Evolutionary conservation across 2,797 vertebrate species (phyloP).

Genomic region (Cheirogaleus major): DNA sequence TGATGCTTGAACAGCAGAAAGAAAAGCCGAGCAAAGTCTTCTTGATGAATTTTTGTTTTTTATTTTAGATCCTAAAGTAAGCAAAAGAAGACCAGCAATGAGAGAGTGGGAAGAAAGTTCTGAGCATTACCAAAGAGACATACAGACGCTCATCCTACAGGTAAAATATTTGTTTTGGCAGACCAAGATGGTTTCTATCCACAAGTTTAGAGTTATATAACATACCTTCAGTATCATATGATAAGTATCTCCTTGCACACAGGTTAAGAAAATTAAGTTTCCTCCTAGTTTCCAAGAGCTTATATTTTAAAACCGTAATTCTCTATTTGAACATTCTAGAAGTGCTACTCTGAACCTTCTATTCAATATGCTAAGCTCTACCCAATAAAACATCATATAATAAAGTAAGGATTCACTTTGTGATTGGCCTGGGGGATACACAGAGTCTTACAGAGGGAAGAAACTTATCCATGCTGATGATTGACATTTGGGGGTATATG

Average conservation of each 20-base stretch:
- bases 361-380: not conserved
- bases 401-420: not conserved
- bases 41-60: constrained; percentile 57
- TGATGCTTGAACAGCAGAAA: not conserved
- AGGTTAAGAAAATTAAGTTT: not conserved
- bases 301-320: constrained; percentile 26
- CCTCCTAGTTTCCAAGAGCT: not conserved
- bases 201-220: not conserved
- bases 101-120: constrained; percentile 79
- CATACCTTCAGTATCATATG: not conserved
- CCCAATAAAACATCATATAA: not conserved
- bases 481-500: not conserved
- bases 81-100: constrained; percentile 77
- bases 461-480: not conserved
- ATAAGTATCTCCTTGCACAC: not conserved
- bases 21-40: constrained; percentile 23
- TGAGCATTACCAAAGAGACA: constrained; percentile 88
- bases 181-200: not conserved
- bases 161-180: constrained; percentile 80
- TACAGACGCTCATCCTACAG: constrained; percentile 92
- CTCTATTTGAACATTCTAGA: not conserved
- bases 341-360: not conserved
- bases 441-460: not conserved
- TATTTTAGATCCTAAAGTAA: constrained; percentile 79
- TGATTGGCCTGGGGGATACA: not conserved